phyloP scores from a whole-genome alignment of 2,888 invertebrate genomes.

The Perizoma affinitatum region DNA sequence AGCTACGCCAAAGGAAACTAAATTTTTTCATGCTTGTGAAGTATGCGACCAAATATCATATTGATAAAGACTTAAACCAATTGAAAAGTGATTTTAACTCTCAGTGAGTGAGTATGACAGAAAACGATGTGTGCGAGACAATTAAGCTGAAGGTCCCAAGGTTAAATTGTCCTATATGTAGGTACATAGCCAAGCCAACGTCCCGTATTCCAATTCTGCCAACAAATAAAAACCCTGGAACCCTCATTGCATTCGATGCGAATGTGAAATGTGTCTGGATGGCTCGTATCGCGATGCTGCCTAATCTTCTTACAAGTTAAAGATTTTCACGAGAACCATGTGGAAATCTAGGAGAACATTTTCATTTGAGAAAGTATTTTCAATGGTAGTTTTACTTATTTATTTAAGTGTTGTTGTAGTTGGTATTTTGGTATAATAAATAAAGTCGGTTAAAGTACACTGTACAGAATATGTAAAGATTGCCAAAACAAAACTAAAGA shows the following conservation, averaged over 20 bases:
- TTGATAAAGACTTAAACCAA: too few species aligned
- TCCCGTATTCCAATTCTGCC: slow-evolving; percentile 62
- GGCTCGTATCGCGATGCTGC: slow-evolving; percentile 36
- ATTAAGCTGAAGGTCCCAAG: slow-evolving; percentile 1
- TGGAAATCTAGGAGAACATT: slow-evolving; percentile 15
- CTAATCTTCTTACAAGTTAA: slow-evolving; percentile 38
- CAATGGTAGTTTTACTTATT: not conserved
- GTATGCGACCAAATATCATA: too few species aligned
- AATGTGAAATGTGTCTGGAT: slow-evolving; percentile 57
- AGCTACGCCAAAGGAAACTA: too few species aligned
- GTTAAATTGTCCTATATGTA: slow-evolving; percentile 4
- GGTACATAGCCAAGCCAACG: slow-evolving; percentile 34
- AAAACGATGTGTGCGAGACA: too few species aligned
- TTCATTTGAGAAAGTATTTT: slow-evolving; percentile 8
- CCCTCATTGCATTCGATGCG: slow-evolving; percentile 44
- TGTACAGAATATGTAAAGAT: too few species aligned
- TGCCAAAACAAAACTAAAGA: too few species aligned
- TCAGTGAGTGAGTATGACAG: too few species aligned
- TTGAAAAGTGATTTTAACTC: too few species aligned
- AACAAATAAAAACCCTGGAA: slow-evolving; percentile 58
- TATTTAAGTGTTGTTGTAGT: too few species aligned
- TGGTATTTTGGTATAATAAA: too few species aligned
- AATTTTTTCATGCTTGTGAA: too few species aligned
- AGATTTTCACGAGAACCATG: slow-evolving; percentile 17
- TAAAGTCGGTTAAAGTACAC: too few species aligned